phyloP scores from a whole-genome alignment of 1,140 invertebrate genomes.

The Tetragnatha versicolor region DNA sequence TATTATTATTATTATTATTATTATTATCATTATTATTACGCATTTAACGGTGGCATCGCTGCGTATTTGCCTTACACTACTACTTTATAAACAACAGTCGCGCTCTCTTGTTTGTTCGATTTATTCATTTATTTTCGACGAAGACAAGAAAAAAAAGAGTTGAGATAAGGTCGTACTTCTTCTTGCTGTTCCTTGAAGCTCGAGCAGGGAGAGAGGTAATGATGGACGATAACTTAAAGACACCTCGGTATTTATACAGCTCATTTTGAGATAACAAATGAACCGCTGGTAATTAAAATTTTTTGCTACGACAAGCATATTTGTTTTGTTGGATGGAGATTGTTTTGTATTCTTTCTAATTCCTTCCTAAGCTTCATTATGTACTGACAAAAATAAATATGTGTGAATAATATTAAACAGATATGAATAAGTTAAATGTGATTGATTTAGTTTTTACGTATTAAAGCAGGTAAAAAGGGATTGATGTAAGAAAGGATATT shows the following conservation, averaged over 20 bases:
- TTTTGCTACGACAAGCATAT: not conserved
- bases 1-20: slow-evolving; percentile 23
- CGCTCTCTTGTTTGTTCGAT: not conserved
- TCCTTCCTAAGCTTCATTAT: not conserved
- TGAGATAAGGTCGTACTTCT: not conserved
- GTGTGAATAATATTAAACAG: not conserved
- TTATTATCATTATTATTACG: not conserved
- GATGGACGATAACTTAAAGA: slow-evolving; percentile 23
- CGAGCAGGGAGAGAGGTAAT: not conserved
- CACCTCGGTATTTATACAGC: not conserved
- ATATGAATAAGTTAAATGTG: too few relatives aligned
- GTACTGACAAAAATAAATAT: not conserved
- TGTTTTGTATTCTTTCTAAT: not conserved
- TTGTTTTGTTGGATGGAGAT: not conserved
- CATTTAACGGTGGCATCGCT: not conserved
- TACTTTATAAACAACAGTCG: not conserved
- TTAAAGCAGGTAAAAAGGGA: too few relatives aligned
- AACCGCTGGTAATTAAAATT: slow-evolving; percentile 25
- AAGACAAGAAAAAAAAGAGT: not conserved
- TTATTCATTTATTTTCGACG: not conserved
- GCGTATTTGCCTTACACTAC: not conserved
- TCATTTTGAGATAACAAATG: slow-evolving; percentile 22
- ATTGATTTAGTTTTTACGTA: too few relatives aligned
- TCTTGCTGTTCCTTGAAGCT: slow-evolving; percentile 19
- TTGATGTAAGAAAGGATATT: too few relatives aligned